Percentiles rank a stretch among this genome's conserved stretches.
These are phyloP conservation scores for Halcyon leucocephala DNA, from an alignment of 2,797 vertebrate genomes.

Conservation along the genomic window DNA sequence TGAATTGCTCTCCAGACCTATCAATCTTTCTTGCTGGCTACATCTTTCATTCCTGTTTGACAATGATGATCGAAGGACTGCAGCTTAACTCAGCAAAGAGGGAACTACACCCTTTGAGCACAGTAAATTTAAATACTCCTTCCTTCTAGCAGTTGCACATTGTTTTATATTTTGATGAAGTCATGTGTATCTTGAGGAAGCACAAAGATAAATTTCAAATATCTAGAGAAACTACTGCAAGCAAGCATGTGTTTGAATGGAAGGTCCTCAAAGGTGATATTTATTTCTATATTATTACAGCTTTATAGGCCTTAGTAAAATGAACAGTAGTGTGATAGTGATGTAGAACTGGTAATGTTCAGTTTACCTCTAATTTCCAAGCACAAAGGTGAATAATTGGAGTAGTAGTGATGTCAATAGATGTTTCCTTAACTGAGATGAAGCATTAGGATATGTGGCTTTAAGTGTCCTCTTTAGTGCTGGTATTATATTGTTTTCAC, in stretches of 20 bases:
- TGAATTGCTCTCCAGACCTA: not conserved
- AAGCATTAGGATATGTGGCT: accelerated
- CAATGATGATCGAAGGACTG: not conserved
- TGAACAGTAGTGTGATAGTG: not conserved
- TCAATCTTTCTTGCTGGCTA: not conserved
- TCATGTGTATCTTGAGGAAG: not conserved
- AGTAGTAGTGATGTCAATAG: not conserved
- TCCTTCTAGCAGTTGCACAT: not conserved
- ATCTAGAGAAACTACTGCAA: not conserved
- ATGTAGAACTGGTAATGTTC: not conserved
- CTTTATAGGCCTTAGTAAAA: not conserved
- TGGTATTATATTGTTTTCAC: not conserved
- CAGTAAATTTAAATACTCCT: not conserved
- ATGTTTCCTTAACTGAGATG: not conserved
- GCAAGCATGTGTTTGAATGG: not conserved
- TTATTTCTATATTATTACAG: not conserved
- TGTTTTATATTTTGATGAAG: not conserved
- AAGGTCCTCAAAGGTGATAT: not conserved
- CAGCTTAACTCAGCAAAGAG: not conserved
- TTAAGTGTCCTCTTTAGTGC: not conserved
- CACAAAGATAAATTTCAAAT: not conserved
- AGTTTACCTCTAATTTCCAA: not conserved
- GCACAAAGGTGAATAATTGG: not conserved
- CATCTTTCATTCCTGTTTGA: constrained; percentile 14
- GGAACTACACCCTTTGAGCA: not conserved